Conservation (phyloP, 53 echinoderm and acorn worm genomes). For the Hippasteria phrygiana region DNA sequence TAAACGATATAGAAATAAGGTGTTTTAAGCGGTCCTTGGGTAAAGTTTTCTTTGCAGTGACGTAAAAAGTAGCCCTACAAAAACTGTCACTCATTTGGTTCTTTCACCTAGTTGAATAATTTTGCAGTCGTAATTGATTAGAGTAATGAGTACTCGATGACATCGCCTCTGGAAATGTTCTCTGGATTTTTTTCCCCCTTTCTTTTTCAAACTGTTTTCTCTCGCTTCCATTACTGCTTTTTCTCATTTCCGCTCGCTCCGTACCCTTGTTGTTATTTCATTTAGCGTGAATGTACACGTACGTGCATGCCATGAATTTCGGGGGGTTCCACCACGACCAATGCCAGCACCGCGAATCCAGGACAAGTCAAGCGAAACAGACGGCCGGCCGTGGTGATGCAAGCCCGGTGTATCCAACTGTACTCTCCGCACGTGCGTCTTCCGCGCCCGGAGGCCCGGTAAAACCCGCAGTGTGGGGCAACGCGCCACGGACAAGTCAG, state of each 20-base stretch:
- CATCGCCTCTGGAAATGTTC: conserved; percentile 28
- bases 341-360: not conserved
- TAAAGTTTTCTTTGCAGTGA: not conserved
- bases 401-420: conserved; percentile 40
- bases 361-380: conserved; percentile 57
- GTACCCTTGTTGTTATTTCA: conserved; percentile 63
- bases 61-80: not conserved
- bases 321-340: not conserved
- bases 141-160: conserved; percentile 42
- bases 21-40: too few relatives aligned
- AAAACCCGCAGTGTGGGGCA: not conserved
- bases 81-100: conserved; percentile 48
- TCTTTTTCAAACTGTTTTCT: conserved; percentile 22
- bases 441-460: conserved; percentile 44
- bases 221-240: conserved; percentile 21
- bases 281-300: conserved; percentile 48
- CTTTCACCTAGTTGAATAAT: conserved; percentile 33
- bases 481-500: conserved; percentile 2
- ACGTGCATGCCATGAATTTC: conserved; percentile 9
- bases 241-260: conserved; percentile 54
- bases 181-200: not conserved
- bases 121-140: conserved; percentile 33
- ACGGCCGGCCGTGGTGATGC: conserved; percentile 22
- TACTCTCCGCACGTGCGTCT: conserved; percentile 46
- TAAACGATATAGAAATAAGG: too few relatives aligned